Percentiles rank a stretch among this genome's conserved stretches.
phyloP scores from a whole-genome alignment of 2,888 invertebrate species.

The Tenthredo mesomela region DNA sequence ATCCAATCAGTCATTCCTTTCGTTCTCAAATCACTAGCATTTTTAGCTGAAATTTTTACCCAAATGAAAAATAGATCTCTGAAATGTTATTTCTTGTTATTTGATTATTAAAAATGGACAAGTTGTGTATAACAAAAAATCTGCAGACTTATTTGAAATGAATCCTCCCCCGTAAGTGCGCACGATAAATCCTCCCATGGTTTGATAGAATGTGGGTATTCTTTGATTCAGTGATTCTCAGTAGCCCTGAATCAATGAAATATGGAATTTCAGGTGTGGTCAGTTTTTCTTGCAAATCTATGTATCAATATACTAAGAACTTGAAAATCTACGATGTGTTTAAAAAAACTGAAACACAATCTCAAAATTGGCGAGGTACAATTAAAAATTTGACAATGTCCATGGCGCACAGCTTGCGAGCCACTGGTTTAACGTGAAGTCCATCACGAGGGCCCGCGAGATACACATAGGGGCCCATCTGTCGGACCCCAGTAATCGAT shows the following conservation, averaged over 20 bases:
- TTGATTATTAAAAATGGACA: not conserved
- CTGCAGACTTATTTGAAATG: not conserved
- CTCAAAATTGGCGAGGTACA: not conserved
- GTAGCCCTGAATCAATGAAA: not conserved
- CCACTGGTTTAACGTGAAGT: slow-evolving; percentile 38
- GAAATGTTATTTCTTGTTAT: no score
- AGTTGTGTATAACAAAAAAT: not conserved
- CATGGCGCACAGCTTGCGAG: slow-evolving; percentile 30
- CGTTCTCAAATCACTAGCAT: not conserved
- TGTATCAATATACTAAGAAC: not conserved
- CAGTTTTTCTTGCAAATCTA: not conserved
- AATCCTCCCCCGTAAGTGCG: slow-evolving; percentile 1
- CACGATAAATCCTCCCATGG: not conserved
- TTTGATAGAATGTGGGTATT: slow-evolving; percentile 13
- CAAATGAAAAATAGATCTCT: not conserved
- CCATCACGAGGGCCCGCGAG: slow-evolving; percentile 22
- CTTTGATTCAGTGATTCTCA: slow-evolving; percentile 25
- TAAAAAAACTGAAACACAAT: not conserved
- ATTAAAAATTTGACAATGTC: not conserved
- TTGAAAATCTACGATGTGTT: not conserved
- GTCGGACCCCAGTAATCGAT: slow-evolving; percentile 46
- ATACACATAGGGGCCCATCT: slow-evolving; percentile 45
- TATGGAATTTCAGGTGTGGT: not conserved
- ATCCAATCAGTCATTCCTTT: not conserved
- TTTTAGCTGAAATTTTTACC: not conserved